phyloP scores from a whole-genome alignment of 2,797 vertebrate genomes.

The Schizopygopsis pylzovi region DNA sequence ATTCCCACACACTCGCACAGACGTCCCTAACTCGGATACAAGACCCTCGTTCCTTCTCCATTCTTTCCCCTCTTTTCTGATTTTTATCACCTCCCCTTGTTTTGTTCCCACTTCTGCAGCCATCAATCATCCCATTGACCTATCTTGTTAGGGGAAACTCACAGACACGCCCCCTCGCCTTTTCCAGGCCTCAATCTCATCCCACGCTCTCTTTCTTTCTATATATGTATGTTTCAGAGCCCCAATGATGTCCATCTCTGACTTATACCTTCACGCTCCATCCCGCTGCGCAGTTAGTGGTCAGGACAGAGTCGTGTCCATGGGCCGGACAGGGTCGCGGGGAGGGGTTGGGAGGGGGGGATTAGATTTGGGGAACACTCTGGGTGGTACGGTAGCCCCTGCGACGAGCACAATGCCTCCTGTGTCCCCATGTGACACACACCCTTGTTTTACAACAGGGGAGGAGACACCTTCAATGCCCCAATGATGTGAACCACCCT shows the following conservation, averaged over 20 bases:
- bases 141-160: slow-evolving; percentile 87
- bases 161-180: slow-evolving; percentile 80
- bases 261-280: not conserved
- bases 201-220: slow-evolving; percentile 31
- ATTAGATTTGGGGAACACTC: slow-evolving; percentile 84
- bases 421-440: slow-evolving; percentile 86
- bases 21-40: slow-evolving; percentile 69
- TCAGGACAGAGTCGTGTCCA: slow-evolving; percentile 33
- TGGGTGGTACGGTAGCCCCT: slow-evolving; percentile 93
- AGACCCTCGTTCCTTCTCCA: slow-evolving; percentile 71
- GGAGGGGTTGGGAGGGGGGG: slow-evolving; percentile 55
- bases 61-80: slow-evolving; percentile 75
- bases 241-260: not conserved
- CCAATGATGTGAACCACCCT: slow-evolving; percentile 92
- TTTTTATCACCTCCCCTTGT: slow-evolving; percentile 81
- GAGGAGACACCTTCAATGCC: slow-evolving; percentile 90
- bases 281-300: slow-evolving; percentile 40
- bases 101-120: slow-evolving; percentile 84
- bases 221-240: not conserved
- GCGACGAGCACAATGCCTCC: slow-evolving; percentile 86
- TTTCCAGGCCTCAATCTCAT: slow-evolving; percentile 60
- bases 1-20: slow-evolving; percentile 76
- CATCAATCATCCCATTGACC: slow-evolving; percentile 99
- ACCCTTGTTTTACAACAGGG: slow-evolving; percentile 98
- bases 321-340: slow-evolving; percentile 45